phyloP scores from a whole-genome alignment of 2,797 vertebrate species.

The Numenius phaeopus region DNA sequence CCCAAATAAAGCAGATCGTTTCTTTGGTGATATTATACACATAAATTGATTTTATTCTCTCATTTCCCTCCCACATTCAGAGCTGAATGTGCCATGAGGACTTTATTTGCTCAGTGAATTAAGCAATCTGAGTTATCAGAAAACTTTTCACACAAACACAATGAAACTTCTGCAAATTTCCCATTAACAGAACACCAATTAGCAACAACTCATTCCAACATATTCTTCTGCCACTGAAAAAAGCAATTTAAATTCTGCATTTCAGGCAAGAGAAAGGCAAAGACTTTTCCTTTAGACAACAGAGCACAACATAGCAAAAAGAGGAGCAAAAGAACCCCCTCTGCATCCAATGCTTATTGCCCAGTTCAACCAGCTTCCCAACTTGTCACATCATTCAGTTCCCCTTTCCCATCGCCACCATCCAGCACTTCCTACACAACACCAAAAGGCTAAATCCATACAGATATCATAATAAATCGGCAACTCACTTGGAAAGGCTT shows the following conservation, averaged over 20 bases:
- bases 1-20: not conserved
- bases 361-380: not conserved
- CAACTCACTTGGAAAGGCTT: conserved; percentile 84
- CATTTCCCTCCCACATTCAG: not conserved
- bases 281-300: not conserved
- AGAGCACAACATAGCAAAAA: not conserved
- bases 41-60: not conserved
- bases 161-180: conserved; percentile 34
- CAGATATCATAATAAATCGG: not conserved
- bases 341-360: not conserved
- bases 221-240: not conserved
- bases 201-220: not conserved
- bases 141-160: conserved; percentile 31
- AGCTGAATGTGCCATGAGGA: conserved; percentile 19
- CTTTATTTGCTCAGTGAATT: conserved; percentile 63
- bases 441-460: not conserved
- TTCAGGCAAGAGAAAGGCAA: not conserved
- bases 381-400: not conserved
- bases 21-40: conserved; percentile 14
- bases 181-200: not conserved
- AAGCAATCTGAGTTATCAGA: conserved; percentile 1
- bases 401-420: not conserved
- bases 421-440: not conserved
- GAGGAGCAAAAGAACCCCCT: rapidly evolving
- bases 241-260: not conserved